Percentiles rank a stretch among this genome's conserved stretches.
Evolutionary conservation across 2,797 vertebrate genomes (phyloP).

Genomic region (Sebastes nivosus): DNA sequence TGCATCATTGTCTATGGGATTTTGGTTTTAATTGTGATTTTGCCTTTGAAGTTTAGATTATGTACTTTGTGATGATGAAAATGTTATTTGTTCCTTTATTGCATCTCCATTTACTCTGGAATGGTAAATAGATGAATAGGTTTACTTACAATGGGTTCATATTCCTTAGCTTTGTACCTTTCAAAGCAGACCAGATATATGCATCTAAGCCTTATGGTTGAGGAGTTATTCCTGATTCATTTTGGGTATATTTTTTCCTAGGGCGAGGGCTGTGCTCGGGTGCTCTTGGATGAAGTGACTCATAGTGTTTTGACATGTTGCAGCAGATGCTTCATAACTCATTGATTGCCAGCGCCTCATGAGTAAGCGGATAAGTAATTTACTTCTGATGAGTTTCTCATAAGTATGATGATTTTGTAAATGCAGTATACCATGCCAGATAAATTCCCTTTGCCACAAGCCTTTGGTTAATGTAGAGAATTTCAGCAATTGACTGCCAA

Average conservation of each 20-base stretch:
- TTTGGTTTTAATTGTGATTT: not conserved
- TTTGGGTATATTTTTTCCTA: not conserved
- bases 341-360: constrained; percentile 22
- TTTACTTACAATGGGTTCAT: not conserved
- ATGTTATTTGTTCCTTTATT: not conserved
- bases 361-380: not conserved
- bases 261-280: not conserved
- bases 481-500: not conserved
- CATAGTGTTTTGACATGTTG: constrained; percentile 41
- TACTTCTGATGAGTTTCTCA: not conserved
- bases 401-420: not conserved
- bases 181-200: not conserved
- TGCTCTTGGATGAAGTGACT: constrained; percentile 20
- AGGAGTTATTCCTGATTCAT: not conserved
- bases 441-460: not conserved
- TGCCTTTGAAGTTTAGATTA: not conserved
- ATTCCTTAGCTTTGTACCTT: not conserved
- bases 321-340: constrained; percentile 35
- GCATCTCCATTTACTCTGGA: not conserved
- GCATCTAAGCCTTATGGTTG: not conserved
- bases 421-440: constrained; percentile 15
- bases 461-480: not conserved
- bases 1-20: not conserved
- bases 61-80: not conserved
- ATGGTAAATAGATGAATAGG: not conserved